These are phyloP conservation scores for Setophaga coronata DNA, from an alignment of 2,113 vertebrate genomes.

Conservation along the genomic window DNA sequence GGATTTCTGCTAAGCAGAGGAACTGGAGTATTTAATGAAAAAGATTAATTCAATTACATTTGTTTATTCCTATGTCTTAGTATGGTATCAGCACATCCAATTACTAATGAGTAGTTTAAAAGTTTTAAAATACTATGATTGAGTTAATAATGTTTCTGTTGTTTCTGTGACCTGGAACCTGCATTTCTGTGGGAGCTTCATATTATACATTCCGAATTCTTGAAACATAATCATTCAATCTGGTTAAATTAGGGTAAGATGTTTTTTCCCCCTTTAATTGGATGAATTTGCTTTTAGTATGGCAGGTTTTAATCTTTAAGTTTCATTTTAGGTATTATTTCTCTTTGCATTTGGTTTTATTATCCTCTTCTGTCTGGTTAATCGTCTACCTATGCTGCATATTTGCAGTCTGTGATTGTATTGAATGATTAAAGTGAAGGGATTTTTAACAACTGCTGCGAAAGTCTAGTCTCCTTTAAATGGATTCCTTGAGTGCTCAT, in stretches of 20 bases:
- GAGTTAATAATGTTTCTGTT: neutral
- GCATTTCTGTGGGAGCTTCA: neutral
- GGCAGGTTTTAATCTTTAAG: neutral
- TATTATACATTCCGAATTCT: neutral
- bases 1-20: neutral
- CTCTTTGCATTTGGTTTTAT: neutral
- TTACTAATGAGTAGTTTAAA: neutral
- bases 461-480: neutral
- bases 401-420: neutral
- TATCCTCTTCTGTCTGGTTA: neutral
- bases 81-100: neutral
- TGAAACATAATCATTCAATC: neutral
- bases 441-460: neutral
- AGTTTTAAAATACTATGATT: neutral
- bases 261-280: neutral
- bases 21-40: neutral
- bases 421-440: neutral
- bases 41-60: neutral
- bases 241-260: neutral
- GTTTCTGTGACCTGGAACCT: neutral
- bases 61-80: neutral
- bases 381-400: neutral
- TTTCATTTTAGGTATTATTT: neutral
- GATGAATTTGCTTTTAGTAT: neutral
- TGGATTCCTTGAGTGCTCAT: neutral